These are phyloP conservation scores for Elanoides forficatus DNA, from an alignment of 2,113 vertebrate species.

Conservation along the genomic window DNA sequence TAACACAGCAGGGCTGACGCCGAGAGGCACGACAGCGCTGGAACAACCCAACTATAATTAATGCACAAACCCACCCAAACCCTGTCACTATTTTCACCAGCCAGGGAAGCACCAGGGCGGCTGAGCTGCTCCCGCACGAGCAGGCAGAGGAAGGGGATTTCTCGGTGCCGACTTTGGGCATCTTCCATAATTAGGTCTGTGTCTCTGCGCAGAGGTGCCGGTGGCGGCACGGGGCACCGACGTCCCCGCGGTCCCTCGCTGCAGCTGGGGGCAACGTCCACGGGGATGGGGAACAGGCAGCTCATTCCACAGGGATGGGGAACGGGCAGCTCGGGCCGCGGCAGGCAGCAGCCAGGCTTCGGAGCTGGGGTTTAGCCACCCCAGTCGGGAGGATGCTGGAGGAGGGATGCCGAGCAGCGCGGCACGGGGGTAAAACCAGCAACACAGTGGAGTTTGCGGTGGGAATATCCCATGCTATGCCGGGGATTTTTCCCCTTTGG, in stretches of 20 bases:
- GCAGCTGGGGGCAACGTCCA: background rate
- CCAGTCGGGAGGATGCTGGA: accelerated
- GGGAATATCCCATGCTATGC: background rate
- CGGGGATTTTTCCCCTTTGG: background rate
- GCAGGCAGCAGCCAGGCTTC: background rate
- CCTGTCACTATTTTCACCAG: background rate
- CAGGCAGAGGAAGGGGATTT: background rate
- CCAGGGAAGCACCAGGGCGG: background rate
- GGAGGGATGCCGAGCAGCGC: background rate
- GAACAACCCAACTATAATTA: background rate
- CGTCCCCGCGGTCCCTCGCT: accelerated
- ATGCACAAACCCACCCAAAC: accelerated
- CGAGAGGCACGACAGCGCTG: background rate
- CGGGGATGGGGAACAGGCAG: background rate
- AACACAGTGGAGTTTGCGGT: accelerated
- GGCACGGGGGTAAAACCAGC: accelerated
- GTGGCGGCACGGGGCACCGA: background rate
- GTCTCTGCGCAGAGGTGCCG: background rate
- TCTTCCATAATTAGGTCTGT: background rate
- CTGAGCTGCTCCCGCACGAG: background rate
- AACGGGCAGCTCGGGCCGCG: background rate
- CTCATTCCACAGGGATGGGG: background rate
- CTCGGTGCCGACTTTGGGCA: accelerated
- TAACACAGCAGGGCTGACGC: background rate
- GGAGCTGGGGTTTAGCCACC: background rate